Evolutionary conservation across 2,113 vertebrate genomes (phyloP).

Genomic region (Cygnus buccinator): DNA sequence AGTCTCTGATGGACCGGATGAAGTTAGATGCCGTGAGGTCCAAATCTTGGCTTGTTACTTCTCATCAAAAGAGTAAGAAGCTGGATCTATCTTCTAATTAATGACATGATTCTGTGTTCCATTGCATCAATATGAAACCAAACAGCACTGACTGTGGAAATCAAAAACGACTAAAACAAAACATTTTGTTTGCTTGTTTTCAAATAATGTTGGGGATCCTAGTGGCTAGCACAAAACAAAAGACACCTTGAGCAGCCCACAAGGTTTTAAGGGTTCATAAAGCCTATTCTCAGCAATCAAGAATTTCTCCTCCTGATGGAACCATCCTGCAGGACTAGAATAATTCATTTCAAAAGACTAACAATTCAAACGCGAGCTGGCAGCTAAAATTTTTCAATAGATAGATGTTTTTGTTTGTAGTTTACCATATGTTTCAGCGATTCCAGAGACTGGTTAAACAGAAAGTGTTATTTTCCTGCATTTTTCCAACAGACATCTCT

Average conservation of each 20-base stretch:
- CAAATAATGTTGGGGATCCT: neutral
- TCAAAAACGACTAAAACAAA: neutral
- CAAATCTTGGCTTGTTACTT: neutral
- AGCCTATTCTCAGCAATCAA: neutral
- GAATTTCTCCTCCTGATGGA: neutral
- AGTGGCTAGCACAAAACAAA: neutral
- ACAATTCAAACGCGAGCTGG: neutral
- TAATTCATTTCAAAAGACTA: neutral
- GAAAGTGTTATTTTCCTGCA: neutral
- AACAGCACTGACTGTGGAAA: neutral
- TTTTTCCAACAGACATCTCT: constrained; percentile 15
- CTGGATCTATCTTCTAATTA: neutral
- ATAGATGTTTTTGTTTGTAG: neutral
- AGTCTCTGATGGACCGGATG: neutral
- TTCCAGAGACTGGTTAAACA: neutral
- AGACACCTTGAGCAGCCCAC: neutral
- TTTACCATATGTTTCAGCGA: constrained; percentile 12
- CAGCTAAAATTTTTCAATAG: neutral
- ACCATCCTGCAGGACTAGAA: neutral
- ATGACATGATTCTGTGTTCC: neutral
- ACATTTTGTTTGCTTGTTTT: neutral
- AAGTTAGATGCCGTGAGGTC: neutral
- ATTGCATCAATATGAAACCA: neutral
- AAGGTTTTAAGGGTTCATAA: neutral
- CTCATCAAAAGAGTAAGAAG: neutral